Evolutionary conservation across 2,113 vertebrate genomes (phyloP), one percentile per base, ranked within the genome.

Genomic region (Erinaceus europaeus): DNA sequence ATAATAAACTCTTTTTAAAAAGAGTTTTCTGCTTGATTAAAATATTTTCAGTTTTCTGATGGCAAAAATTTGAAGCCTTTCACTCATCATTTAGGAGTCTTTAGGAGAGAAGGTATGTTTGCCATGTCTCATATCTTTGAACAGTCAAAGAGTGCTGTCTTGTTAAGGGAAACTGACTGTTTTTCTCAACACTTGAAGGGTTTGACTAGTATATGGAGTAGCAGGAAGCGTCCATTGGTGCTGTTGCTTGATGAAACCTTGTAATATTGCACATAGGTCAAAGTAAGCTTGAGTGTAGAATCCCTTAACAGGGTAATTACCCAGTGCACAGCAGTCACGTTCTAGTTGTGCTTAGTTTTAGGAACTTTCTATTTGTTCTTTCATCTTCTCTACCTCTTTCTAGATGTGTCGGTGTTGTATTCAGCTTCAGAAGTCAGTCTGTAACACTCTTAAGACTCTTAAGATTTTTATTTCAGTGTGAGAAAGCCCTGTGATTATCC

Each of bases 21-120:
- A 29, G 32, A 17, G 13, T 38, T 91, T 93, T 84, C 44, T 68
- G 17, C 4, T 10, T 18, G 20, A 52, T n/a, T 77, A 55, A n/a
- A 53, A 17, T 84, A n/a, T 36, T 90, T 91, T 77, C 73, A 44
- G 53, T 91, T 59, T 61, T 40, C 13, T 65, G 36, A 25, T 52
- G 23, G 50, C 40, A 64, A 48, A 50, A 61, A 78, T 44, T 34
- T 23, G 15, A 65, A 48, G 12, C 4, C 27, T 81, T 73, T 73
- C 50, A 23, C 29, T 40, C 12, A 50, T 71, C 64, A 11, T 11
- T 53, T 50, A 20, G 2, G 11, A 59, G n/a, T 44, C 50, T 87
- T 91, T 75, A 72, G 78, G 44, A 44, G 25, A 67, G 62, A 71
- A 1, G 42, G 1, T 23, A 20, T 4, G 21, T 38, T 21, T 62